Evolutionary conservation across 2,888 invertebrate species (phyloP).

Genomic region (Schrankia costaestrigalis): DNA sequence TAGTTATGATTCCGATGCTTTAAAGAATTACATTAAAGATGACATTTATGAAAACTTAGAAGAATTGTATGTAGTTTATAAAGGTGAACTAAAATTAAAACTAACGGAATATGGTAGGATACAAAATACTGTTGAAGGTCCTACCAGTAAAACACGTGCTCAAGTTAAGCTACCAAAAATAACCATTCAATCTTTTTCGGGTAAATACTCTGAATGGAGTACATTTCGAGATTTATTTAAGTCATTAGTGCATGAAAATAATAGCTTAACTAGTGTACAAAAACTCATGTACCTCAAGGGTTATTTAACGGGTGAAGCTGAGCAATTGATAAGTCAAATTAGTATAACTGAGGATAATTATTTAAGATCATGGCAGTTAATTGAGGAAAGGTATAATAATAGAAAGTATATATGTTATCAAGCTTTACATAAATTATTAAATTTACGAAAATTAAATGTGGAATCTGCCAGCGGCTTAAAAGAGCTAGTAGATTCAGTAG

Average conservation of each 20-base stretch:
- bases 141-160: no score
- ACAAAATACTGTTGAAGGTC: no score
- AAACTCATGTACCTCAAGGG: not conserved
- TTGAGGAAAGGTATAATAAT: not conserved
- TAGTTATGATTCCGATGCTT: no score
- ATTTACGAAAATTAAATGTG: not conserved
- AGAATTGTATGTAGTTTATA: no score
- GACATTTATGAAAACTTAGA: no score
- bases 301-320: not conserved
- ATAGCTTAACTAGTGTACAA: conserved; percentile 1
- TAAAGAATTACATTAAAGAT: no score
- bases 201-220: not conserved
- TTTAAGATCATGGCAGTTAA: not conserved
- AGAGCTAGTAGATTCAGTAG: not conserved
- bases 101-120: no score
- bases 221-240: not conserved
- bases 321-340: not conserved
- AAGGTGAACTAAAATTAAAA: no score
- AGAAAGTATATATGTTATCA: not conserved
- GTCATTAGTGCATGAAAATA: not conserved
- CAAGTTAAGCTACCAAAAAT: not conserved
- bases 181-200: not conserved
- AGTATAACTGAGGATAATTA: not conserved
- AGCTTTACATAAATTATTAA: not conserved
- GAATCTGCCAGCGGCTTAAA: not conserved